These are phyloP conservation scores for Acanthurus tractus DNA, from an alignment of 2,797 vertebrate genomes.

Conservation along the genomic window DNA sequence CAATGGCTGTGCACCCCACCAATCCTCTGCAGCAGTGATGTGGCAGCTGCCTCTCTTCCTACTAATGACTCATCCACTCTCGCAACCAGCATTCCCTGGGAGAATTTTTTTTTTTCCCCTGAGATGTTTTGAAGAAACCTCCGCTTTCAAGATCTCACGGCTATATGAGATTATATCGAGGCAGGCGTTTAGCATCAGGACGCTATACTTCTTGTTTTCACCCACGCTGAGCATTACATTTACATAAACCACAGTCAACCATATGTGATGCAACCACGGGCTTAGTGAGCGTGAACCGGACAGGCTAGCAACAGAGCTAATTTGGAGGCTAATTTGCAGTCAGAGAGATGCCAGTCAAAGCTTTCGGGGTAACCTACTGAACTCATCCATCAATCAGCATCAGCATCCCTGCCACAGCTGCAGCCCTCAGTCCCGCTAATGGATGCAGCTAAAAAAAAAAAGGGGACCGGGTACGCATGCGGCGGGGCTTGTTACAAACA, in stretches of 20 bases:
- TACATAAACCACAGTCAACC: neutral
- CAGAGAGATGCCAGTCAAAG: slow-evolving; percentile 18
- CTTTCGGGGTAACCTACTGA: slow-evolving; percentile 34
- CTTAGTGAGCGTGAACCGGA: neutral
- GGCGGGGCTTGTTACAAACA: neutral
- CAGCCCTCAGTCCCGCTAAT: slow-evolving; percentile 28
- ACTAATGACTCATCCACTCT: slow-evolving; percentile 68
- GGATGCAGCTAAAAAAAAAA: slow-evolving; percentile 33
- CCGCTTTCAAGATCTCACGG: slow-evolving; percentile 30
- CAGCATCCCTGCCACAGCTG: slow-evolving; percentile 37
- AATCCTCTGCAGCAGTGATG: slow-evolving; percentile 56
- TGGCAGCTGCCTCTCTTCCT: slow-evolving; percentile 65
- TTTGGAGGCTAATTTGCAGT: slow-evolving; percentile 10
- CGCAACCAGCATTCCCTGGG: slow-evolving; percentile 29
- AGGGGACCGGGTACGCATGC: slow-evolving; percentile 9
- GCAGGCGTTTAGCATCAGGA: slow-evolving; percentile 23
- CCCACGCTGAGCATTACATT: neutral
- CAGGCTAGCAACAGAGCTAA: slow-evolving; percentile 23
- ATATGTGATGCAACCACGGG: neutral
- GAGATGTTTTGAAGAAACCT: slow-evolving; percentile 34
- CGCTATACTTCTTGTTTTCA: neutral
- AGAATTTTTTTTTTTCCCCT: slow-evolving; percentile 12
- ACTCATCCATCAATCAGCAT: slow-evolving; percentile 52
- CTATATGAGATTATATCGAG: slow-evolving; percentile 14
- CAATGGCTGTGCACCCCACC: slow-evolving; percentile 49